Base-by-base conservation (phyloP, 2,113 vertebrate species). In the Ceyx margarethae region DNA sequence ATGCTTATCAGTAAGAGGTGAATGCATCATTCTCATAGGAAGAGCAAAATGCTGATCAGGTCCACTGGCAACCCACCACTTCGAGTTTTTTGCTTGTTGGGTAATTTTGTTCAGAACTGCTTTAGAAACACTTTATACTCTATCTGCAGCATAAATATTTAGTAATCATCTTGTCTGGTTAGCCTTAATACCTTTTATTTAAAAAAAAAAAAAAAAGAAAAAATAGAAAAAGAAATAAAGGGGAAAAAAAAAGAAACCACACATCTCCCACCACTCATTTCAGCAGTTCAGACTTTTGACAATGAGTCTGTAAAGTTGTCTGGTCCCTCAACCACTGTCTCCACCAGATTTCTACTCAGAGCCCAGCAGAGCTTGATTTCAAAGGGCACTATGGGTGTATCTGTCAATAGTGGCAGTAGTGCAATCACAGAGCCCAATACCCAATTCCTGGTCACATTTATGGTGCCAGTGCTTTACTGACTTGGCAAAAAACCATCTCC, bases 281-380 rank as follows among this genome's bases (percentile, higher is more conserved):
- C 81, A 90, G 68, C 81, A 87, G 91, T 94, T 93, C 86, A 83
- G 58, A 56, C 73, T 94, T 91, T 16, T 67, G 33, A 94, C 95
- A 96, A 79, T 7, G 6, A 89, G 25, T 87, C 45, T 72, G 61
- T 92, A 57, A 89, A 93, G 51, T 85, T 91, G 66, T 86, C 92
- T 95, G 78, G 81, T 80, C 81, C 64, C 81, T 77, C 89, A 94
- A 64, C 85, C 90, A 61, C 73, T 76, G 67, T 78, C 65, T 90
- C 67, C 60, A 90, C 43, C 61, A 71, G 42, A 65, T 74, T 94
- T 91, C 92, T 93, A 93, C 60, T 91, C 93, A 96, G 68, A 94
- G 79, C 78, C 57, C 81, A 94, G n/a, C 88, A 89, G 26, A 71
- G 58, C 65, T 93, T 43, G 10, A 45, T 94, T 94, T 94, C 60